Base-by-base conservation (phyloP, 2,888 invertebrate species). In the Eristalis tenax region DNA sequence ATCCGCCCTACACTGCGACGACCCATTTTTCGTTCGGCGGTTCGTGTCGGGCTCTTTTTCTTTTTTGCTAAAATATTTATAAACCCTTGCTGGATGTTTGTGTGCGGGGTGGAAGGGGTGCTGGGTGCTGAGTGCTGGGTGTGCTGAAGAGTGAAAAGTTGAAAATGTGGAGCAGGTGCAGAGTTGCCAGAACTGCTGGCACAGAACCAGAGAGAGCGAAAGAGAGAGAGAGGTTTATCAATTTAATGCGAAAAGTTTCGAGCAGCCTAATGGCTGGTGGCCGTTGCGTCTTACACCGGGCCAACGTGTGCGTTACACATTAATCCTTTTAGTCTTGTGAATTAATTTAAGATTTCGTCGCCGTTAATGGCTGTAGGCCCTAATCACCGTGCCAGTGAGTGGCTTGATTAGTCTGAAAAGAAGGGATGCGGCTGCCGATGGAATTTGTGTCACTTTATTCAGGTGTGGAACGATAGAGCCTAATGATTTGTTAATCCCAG, bases 121-220 rank as follows among this genome's bases (percentile, higher is more conserved):
- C 15, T 8, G 5, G 57, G 10, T 4, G n/a, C n/a, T n/a, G n/a
- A n/a, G n/a, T n/a, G n/a, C n/a, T n/a, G 40, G 28, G 5, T 66
- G 38, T 18, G 43, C 13, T 35, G 26, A n/a, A 13, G 35, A 28
- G 61, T 70, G 10, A 70, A 26, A 35, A 57, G 57, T 28, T 26
- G 68, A 23, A 76, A 79, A 87, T 83, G 56, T 74, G 70, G 76
- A 79, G 87, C 83, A 86, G 87, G 79, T 83, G 79, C 76, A 87
- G 87, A 69, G 87, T 87, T 87, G 87, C 87, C 87, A 87, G 78
- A 63, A 38, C 13, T 38, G 13, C 38, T 38, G 38, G 32, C 32
- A 32, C 32, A 32, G 5, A 32, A 10, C 4, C 8, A 1, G 10
- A 4, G 5, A 28, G 5, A 32, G 4, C 3, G 35, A 10, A 11